phyloP scores from a whole-genome alignment of 2,888 invertebrate species.

The Diplazon laetatorius region DNA sequence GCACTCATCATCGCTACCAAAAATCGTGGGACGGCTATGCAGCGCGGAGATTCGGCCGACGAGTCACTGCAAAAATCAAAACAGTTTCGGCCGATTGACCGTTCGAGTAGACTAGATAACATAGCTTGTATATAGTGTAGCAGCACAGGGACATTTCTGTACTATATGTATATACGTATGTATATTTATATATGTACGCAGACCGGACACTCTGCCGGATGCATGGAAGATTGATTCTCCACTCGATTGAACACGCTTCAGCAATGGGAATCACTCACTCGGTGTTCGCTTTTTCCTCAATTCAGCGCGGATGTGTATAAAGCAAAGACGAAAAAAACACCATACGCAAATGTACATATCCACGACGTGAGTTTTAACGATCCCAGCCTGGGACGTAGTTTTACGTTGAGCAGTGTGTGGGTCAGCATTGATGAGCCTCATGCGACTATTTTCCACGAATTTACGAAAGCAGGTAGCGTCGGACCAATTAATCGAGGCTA shows the following conservation, averaged over 20 bases:
- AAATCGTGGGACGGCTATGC: conserved; percentile 45
- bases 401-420: neutral
- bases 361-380: conserved; percentile 20
- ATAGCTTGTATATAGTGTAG: neutral
- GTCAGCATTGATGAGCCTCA: neutral
- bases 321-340: conserved; percentile 14
- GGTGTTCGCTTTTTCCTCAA: conserved; percentile 55
- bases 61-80: conserved; percentile 48
- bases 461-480: neutral
- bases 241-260: conserved; percentile 68
- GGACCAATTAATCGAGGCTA: neutral
- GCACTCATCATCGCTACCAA: conserved; percentile 40
- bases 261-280: conserved; percentile 65
- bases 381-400: neutral
- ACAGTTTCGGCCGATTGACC: conserved; percentile 66
- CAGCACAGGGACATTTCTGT: conserved; percentile 38
- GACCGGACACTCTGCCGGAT: conserved; percentile 65
- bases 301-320: conserved; percentile 4
- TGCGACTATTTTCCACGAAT: neutral
- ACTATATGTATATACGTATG: conserved; percentile 11
- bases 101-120: conserved; percentile 39
- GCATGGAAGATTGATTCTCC: conserved; percentile 68
- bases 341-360: conserved; percentile 6
- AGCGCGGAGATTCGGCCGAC: conserved; percentile 53
- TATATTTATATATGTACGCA: conserved; percentile 37